Evolutionary conservation across 1,140 invertebrate genomes (phyloP).

Genomic region (Dinoponera quadriceps): DNA sequence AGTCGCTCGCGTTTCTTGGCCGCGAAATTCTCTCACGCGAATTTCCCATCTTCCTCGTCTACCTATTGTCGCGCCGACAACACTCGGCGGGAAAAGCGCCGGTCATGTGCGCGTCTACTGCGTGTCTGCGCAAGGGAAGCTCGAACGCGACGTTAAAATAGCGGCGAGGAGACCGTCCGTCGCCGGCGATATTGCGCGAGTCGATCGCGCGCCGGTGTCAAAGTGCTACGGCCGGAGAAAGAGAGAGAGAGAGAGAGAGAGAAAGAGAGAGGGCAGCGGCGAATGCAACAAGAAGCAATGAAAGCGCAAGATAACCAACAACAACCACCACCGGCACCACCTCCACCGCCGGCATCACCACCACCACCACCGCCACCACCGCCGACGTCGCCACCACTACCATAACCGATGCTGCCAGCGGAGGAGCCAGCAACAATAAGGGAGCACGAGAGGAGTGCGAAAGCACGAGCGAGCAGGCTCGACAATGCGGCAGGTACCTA

Average conservation of each 20-base stretch:
- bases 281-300: conserved; percentile 62
- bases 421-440: conserved; percentile 57
- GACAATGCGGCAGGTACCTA: conserved; percentile 83
- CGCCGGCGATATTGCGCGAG: conserved; percentile 53
- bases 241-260: no score
- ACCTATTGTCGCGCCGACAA: background rate
- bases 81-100: background rate
- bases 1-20: no score
- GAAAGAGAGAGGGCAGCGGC: conserved; percentile 25
- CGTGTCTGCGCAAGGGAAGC: no score
- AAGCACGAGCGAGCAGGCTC: conserved; percentile 73
- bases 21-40: no score
- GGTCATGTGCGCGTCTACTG: no score
- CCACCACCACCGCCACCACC: background rate
- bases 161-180: conserved; percentile 44
- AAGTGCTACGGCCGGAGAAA: conserved; percentile 45
- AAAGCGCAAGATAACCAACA: conserved; percentile 47
- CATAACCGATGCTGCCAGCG: conserved; percentile 54
- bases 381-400: conserved; percentile 26
- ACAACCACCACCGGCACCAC: conserved; percentile 19
- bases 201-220: conserved; percentile 21
- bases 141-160: conserved; percentile 37
- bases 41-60: no score
- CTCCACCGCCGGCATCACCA: background rate
- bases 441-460: conserved; percentile 68